Percentiles rank a stretch among this genome's conserved stretches.
These are phyloP conservation scores for Brachionus asplanchnoidis DNA, from an alignment of 1,140 invertebrate species.

Conservation along the genomic window DNA sequence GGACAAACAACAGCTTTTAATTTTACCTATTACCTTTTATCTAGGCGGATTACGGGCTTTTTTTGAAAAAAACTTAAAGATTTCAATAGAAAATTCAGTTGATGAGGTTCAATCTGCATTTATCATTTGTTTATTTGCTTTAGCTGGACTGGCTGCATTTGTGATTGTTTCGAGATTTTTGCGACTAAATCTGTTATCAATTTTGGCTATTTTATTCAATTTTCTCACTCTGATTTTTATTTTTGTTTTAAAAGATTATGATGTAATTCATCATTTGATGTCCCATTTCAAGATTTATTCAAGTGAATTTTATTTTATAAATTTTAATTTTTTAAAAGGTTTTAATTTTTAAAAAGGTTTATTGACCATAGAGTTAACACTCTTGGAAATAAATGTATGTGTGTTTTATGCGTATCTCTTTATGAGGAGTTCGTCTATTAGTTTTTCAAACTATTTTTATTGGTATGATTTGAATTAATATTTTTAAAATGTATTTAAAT, in stretches of 20 bases:
- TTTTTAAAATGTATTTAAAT: not conserved
- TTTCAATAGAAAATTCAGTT: not conserved
- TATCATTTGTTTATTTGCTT: not conserved
- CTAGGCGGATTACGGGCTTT: not conserved
- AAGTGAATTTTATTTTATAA: not conserved
- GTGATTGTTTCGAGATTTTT: not conserved
- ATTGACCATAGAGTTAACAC: not conserved
- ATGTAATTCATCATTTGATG: not conserved
- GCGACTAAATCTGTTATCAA: not conserved
- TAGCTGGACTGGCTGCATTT: not conserved
- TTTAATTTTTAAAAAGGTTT: not conserved
- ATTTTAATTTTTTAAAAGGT: not conserved
- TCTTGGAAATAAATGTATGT: not conserved
- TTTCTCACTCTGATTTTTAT: not conserved
- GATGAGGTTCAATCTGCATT: not conserved
- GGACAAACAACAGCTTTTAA: conserved; percentile 12
- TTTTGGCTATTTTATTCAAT: not conserved
- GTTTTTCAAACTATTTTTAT: conserved; percentile 17
- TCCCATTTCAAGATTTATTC: not conserved
- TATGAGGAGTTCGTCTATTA: not conserved
- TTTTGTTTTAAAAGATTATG: not conserved
- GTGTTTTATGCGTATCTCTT: not conserved
- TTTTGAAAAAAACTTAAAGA: not conserved
- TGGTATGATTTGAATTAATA: not conserved
- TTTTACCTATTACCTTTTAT: not conserved